Conservation (phyloP, 1,140 invertebrate genomes). For the Grapholita molesta region DNA sequence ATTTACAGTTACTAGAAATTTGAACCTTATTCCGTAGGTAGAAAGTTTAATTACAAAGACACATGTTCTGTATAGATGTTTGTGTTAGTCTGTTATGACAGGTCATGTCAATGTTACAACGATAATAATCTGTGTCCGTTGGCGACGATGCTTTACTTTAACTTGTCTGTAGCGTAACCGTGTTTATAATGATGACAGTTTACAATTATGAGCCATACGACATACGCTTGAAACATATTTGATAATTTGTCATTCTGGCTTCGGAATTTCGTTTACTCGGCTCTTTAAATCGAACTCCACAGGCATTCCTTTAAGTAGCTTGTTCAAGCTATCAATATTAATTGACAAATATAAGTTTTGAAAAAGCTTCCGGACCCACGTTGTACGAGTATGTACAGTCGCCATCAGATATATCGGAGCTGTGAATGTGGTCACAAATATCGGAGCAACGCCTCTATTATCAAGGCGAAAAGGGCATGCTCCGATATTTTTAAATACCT, state of each 20-base stretch:
- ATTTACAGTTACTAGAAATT: neutral
- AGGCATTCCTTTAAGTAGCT: neutral
- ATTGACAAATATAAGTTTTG: too few species aligned
- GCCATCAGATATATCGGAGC: too few species aligned
- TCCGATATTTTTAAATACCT: too few species aligned
- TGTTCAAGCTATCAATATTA: too few species aligned
- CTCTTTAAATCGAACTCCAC: neutral
- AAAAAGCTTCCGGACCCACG: too few species aligned
- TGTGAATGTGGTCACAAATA: too few species aligned
- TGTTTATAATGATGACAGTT: neutral
- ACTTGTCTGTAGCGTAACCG: neutral
- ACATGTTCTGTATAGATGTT: neutral
- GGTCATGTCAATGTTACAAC: neutral
- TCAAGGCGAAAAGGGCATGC: too few species aligned
- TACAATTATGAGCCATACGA: too few species aligned
- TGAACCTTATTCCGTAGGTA: neutral
- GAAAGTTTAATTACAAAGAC: neutral
- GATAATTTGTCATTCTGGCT: neutral
- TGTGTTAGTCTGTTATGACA: neutral
- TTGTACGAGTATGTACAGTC: too few species aligned
- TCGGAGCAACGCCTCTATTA: too few species aligned
- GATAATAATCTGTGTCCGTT: neutral
- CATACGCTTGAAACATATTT: too few species aligned
- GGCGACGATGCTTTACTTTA: neutral
- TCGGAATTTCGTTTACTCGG: too few species aligned